Conservation (phyloP, 2,888 invertebrate species). For the Cheilosia urbana region DNA sequence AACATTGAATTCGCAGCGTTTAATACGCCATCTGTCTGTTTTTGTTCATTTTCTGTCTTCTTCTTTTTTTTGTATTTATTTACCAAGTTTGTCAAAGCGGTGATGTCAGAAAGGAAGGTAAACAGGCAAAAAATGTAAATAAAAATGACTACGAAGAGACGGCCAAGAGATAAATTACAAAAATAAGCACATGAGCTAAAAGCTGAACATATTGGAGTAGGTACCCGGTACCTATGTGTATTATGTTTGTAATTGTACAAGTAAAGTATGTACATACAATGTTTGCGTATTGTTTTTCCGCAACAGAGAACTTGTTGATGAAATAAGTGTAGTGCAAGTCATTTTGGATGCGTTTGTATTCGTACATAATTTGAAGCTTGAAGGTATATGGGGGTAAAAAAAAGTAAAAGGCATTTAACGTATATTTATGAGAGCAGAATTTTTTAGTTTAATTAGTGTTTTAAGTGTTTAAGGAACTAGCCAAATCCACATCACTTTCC, state of each 20-base stretch:
- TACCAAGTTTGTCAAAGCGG: conserved; percentile 56
- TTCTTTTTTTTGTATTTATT: background rate
- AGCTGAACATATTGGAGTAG: background rate
- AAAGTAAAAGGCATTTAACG: too few species aligned
- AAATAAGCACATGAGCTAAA: conserved; percentile 28
- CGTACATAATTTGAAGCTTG: too few species aligned
- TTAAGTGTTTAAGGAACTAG: too few species aligned
- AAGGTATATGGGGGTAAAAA: too few species aligned
- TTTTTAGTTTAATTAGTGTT: too few species aligned
- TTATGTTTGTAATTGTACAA: background rate
- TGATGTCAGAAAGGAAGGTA: conserved; percentile 58
- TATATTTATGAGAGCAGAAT: too few species aligned
- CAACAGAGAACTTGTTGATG: too few species aligned
- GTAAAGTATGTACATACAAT: background rate
- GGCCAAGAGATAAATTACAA: conserved; percentile 58
- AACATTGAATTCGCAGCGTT: background rate
- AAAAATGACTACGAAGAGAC: conserved; percentile 50
- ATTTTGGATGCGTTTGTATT: too few species aligned
- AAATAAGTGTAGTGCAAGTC: too few species aligned
- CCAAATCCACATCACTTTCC: too few species aligned
- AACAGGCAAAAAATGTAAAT: conserved; percentile 50
- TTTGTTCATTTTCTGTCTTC: too few species aligned
- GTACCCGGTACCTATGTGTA: background rate
- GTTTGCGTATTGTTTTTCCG: background rate
- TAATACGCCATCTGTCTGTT: conserved; percentile 17